These are phyloP conservation scores for Monoplex corrugatus DNA, from an alignment of 2,888 invertebrate genomes.

Conservation along the genomic window DNA sequence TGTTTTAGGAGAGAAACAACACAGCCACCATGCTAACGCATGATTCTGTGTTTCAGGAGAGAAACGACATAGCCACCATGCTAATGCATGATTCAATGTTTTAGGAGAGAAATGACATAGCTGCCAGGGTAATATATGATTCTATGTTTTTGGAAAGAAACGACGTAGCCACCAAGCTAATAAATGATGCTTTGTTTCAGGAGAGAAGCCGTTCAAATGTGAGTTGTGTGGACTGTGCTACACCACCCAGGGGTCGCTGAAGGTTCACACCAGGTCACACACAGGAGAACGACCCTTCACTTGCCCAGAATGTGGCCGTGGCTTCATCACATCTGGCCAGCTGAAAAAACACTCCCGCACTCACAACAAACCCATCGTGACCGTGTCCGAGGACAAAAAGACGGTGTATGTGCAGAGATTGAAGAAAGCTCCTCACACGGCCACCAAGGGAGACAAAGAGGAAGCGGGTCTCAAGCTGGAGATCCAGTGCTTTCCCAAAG, in stretches of 20 bases:
- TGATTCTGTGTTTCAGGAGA: no score
- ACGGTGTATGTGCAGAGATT: neutral
- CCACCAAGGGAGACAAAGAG: neutral
- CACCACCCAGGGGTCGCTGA: slow-evolving; percentile 32
- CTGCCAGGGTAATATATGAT: no score
- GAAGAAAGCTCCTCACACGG: neutral
- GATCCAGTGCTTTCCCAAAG: slow-evolving; percentile 26
- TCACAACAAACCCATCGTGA: slow-evolving; percentile 9
- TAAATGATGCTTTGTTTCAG: no score
- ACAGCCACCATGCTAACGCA: no score
- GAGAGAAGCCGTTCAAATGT: slow-evolving; percentile 35
- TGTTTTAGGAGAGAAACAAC: no score
- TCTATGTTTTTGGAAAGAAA: no score
- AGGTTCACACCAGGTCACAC: slow-evolving; percentile 34
- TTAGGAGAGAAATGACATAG: no score
- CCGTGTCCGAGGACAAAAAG: slow-evolving; percentile 11
- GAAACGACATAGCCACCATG: no score
- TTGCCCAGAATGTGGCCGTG: neutral
- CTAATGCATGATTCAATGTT: no score
- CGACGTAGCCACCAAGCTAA: no score
- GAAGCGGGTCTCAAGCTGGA: neutral
- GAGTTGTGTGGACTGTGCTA: neutral
- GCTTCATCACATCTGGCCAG: slow-evolving; percentile 35
- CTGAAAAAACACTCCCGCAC: slow-evolving; percentile 33
- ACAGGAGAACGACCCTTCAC: slow-evolving; percentile 35